Evolutionary conservation across 2,888 invertebrate species (phyloP), one percentile per base, ranked within the genome.

Genomic region (Diadegma fenestrale): DNA sequence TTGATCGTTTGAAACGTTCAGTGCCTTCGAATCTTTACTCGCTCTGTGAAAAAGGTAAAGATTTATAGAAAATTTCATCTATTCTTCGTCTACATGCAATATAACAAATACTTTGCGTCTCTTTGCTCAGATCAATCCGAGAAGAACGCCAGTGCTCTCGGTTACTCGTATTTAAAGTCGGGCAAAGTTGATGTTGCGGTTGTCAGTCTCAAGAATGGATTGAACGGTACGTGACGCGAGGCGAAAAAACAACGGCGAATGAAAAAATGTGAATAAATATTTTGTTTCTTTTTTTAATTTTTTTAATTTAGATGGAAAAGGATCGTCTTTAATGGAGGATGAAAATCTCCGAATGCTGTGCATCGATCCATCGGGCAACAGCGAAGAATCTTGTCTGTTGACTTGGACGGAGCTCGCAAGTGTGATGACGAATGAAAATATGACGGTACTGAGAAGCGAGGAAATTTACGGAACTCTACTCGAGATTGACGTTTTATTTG

Each of bases 161-260:
- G 86, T 54, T 86, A 87, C 43, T 84, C 95, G 77, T 97, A 97
- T 87, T 93, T 98, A 17, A 94, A 95, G 1, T 95, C 96, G 85
- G 96, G 95, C 0, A 94, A 93, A 43, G 97, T 95, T 5, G 97
- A 98, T 89, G 97, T 98, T 0, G 97, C 97, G 0, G 98, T 98
- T 89, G 94, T 98, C 1, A 96, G 96, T 88, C 95, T 96, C 85
- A 94, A 94, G 72, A 80, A 80, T 26, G 82, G 82, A 61, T 10
- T 66, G 22, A 43, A 69, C 17, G 63, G 85, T 85, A 26, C 73
- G 82, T 82, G 64, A 12, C 19, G 37, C 14, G 41, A 22, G n/a
- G 0, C 14, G 14, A 51, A 6, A 17, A 58, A 7, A n/a, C 26
- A 43, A 26, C 30, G 79, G 66, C 45, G 72, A 51, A 66, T 26